Evolutionary conservation across 2,888 invertebrate genomes (phyloP).

Genomic region (Sarcophaga rosellei): DNA sequence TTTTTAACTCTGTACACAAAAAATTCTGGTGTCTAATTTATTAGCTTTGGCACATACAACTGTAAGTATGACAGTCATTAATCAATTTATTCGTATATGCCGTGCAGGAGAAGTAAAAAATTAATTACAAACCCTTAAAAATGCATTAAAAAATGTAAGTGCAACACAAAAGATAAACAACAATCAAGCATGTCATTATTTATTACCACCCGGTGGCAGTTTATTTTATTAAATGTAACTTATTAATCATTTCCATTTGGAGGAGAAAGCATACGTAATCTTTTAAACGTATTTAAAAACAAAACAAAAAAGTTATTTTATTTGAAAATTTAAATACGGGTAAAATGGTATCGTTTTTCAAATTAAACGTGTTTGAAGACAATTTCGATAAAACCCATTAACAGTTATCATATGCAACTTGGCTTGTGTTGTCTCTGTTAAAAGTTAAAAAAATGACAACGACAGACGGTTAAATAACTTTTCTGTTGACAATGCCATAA

Average conservation of each 20-base stretch:
- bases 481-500: constrained; percentile 69
- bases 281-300: neutral
- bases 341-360: neutral
- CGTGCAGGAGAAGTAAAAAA: constrained; percentile 25
- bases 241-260: constrained; percentile 59
- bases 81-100: constrained; percentile 41
- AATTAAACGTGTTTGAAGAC: constrained; percentile 57
- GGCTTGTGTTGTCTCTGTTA: constrained; percentile 25
- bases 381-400: constrained; percentile 60
- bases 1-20: neutral
- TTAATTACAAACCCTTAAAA: constrained; percentile 70
- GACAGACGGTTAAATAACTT: constrained; percentile 68
- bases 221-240: constrained; percentile 65
- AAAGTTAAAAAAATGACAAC: constrained; percentile 67
- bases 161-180: constrained; percentile 61
- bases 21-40: constrained; percentile 26
- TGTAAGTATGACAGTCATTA: constrained; percentile 47
- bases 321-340: neutral
- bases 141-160: constrained; percentile 61
- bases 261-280: neutral
- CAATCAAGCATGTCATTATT: constrained; percentile 68
- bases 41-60: neutral
- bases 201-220: constrained; percentile 57
- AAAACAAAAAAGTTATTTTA: neutral
- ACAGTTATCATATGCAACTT: constrained; percentile 18